Base-by-base conservation (phyloP, 2,888 invertebrate genomes). In the Oscheius sp. region DNA sequence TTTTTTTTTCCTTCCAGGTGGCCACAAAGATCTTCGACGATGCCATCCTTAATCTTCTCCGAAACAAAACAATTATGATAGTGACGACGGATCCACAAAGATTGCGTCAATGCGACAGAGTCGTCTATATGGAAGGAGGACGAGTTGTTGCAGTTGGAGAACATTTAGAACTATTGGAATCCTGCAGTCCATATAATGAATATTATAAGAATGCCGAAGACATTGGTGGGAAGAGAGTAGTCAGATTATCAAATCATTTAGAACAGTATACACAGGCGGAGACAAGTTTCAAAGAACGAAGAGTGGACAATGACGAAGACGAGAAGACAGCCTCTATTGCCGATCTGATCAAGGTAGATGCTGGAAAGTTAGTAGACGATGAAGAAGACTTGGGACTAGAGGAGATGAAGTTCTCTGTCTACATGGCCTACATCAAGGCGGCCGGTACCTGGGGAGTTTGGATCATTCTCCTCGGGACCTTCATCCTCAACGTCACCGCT, bases 111-210 rank as follows among this genome's bases (percentile, higher is more conserved):
- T 91, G 91, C 84, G 89, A 90, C 85, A 87, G 89, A 68, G 88
- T 91, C 33, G 85, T 90, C 36, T 88, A 90, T 70, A 87, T 91
- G 87, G 88, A 88, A 62, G 88, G 89, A 50, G 91, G 91, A 0
- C 83, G 85, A 67, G 88, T 91, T 26, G 86, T 87, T 2, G 90
- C 90, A 73, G 86, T 87, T 67, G 91, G 90, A 9, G 87, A 88
- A 28, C 91, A 91, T 75, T 83, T 87, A 1, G 86, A 89, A 47
- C 85, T 91, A 26, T 86, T 90, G 85, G 80, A 84, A 5, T 32
- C 65, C 6, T 67, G 67, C 36, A 28, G 61, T n/a, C 49, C 64
- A 24, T 74, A 74, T 62, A 56, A 50, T 4, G 69, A 67, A 20
- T 74, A 61, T 54, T 70, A 67, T 41, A 36, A 67, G 41, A 54